phyloP scores from a whole-genome alignment of 2,888 invertebrate genomes.

The Ophion obscuratus region DNA sequence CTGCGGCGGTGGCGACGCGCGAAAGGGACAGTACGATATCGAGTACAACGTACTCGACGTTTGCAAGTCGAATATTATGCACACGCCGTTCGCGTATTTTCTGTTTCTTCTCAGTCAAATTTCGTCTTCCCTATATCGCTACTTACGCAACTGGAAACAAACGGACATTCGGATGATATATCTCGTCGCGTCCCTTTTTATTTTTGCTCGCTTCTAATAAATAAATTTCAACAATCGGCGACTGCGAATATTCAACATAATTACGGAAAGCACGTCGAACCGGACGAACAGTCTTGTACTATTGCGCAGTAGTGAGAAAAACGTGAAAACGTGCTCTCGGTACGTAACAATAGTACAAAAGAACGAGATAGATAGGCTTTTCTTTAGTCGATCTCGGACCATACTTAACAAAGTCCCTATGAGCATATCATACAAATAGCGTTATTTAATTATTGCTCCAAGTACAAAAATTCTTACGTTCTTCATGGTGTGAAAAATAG shows the following conservation, averaged over 20 bases:
- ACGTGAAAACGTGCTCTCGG: conserved; percentile 2
- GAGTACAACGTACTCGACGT: background rate
- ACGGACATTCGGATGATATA: conserved; percentile 19
- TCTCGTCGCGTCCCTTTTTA: background rate
- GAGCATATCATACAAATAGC: conserved; percentile 54
- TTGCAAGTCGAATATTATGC: conserved; percentile 15
- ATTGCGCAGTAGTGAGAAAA: conserved; percentile 36
- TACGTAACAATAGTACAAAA: conserved; percentile 47
- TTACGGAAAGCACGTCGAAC: conserved; percentile 53
- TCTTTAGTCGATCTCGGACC: conserved; percentile 42
- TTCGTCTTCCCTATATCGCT: conserved; percentile 14
- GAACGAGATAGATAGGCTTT: conserved; percentile 62
- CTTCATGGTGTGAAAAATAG: conserved; percentile 71
- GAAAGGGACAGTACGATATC: conserved; percentile 49
- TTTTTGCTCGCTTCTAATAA: conserved; percentile 27
- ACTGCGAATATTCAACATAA: conserved; percentile 43
- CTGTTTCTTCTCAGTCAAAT: background rate
- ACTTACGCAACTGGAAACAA: conserved; percentile 21
- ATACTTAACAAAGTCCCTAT: conserved; percentile 52
- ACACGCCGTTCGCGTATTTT: background rate
- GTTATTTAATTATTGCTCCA: conserved; percentile 60
- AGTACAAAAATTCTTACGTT: conserved; percentile 66
- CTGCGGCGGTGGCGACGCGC: conserved; percentile 45
- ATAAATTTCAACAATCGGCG: conserved; percentile 56
- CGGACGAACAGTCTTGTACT: conserved; percentile 48